Base-by-base conservation (phyloP, 1,140 invertebrate species). In the Augochlora pura region DNA sequence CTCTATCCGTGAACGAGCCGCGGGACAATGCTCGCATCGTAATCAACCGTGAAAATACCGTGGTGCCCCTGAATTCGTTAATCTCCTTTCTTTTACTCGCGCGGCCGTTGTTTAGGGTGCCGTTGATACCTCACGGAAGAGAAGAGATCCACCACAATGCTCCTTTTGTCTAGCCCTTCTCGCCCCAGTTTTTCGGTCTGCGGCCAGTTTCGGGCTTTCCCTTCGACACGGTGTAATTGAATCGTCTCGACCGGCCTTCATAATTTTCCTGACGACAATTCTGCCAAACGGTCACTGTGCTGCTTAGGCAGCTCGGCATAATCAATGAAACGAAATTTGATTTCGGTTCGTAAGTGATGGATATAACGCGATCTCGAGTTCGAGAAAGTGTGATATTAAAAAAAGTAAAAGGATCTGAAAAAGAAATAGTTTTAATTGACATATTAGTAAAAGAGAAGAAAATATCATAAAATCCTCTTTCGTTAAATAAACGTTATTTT, bases 1-100 rank as follows among this genome's bases (percentile, higher is more conserved):
- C 75, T 54, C 39, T 76, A 27, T 21, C 18, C 21, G 39, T 25
- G 38, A 46, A 57, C 57, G 38, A 63, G n/a, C 32, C 25, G 39
- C 52, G 54, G 64, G 71, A 88, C 83, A 88, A 88, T 86, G 74
- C 70, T 65, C 23, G 65, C 63, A 49, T 85, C 76, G 82, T 86
- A 87, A 88, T 89, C 87, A 84, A 86, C 77, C 86, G 86, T 87
- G 87, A 89, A 88, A 88, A 86, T 85, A 63, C 73, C 80, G 46
- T 79, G 81, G 77, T 80, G 80, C 32, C 57, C 69, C 79, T 49
- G 80, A 88, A 85, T 89, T 88, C 82, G 86, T 88, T 89, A 89
- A 89, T 89, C 83, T 86, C 82, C 85, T 84, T 86, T 85, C 79
- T 74, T 85, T 81, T 75, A 63, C 70, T 83, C 85, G 66, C 57